These are phyloP conservation scores for Heliconius congener DNA, from an alignment of 1,140 invertebrate genomes.

Conservation along the genomic window DNA sequence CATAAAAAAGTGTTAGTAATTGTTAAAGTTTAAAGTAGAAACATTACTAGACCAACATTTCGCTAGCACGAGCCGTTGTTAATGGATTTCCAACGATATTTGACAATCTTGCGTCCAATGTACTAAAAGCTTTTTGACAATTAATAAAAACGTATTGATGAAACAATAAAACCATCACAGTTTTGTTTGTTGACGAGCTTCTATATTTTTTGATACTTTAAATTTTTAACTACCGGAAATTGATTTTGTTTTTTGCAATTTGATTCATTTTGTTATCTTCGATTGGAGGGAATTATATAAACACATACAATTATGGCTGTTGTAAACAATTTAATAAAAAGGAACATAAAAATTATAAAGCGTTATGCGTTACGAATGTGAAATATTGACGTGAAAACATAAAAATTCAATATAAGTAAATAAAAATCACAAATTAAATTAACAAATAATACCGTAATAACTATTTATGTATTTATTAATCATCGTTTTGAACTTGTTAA, in stretches of 20 bases:
- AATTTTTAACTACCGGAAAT: neutral
- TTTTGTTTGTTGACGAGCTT: neutral
- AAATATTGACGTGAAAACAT: no score
- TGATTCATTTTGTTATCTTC: no score
- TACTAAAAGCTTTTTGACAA: constrained; percentile 76
- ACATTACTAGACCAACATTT: constrained; percentile 14
- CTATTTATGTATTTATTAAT: no score
- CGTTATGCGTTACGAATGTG: no score
- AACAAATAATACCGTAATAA: no score
- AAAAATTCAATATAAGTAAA: no score
- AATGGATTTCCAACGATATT: constrained; percentile 69
- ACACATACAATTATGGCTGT: no score
- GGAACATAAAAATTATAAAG: no score
- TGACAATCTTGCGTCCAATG: constrained; percentile 60
- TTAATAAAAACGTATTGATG: constrained; percentile 45
- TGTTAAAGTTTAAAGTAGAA: neutral
- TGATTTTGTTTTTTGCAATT: neutral
- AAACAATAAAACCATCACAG: neutral
- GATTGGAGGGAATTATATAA: no score
- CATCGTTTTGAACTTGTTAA: no score
- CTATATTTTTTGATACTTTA: neutral
- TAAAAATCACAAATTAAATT: no score
- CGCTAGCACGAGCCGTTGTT: constrained; percentile 38
- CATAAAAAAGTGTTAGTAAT: neutral
- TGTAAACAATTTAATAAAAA: no score